Percentiles rank a stretch among this genome's conserved stretches.
These are phyloP conservation scores for Limnephilus auricula DNA, from an alignment of 2,888 invertebrate species.

Conservation along the genomic window DNA sequence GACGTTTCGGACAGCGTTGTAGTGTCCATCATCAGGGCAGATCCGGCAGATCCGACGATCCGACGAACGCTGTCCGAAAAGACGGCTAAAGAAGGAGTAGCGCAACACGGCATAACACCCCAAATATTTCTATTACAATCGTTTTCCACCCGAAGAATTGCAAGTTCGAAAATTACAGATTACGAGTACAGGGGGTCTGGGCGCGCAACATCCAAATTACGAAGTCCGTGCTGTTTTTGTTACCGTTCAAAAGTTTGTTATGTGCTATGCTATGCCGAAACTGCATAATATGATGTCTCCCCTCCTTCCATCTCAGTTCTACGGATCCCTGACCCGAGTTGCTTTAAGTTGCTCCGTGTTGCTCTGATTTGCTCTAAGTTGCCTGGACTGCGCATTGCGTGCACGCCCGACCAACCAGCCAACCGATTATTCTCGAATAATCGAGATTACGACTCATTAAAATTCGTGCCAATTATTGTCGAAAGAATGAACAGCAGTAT, in stretches of 20 bases:
- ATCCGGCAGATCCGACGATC: too few species aligned
- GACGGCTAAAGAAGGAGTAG: too few species aligned
- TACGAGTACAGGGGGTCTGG: too few species aligned
- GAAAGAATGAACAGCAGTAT: not conserved
- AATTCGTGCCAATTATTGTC: conserved; percentile 2
- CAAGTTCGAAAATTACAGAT: too few species aligned
- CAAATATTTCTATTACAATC: too few species aligned
- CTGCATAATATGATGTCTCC: not conserved
- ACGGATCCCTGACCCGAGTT: not conserved
- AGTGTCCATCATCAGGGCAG: too few species aligned
- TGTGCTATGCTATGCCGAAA: not conserved
- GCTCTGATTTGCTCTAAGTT: not conserved
- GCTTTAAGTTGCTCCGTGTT: not conserved
- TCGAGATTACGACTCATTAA: conserved; percentile 21
- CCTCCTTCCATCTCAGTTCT: not conserved
- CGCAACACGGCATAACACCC: too few species aligned
- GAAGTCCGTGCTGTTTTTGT: too few species aligned
- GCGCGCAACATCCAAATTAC: too few species aligned
- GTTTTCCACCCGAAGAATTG: too few species aligned
- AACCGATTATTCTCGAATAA: not conserved
- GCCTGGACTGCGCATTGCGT: conserved; percentile 1
- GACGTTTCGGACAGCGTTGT: too few species aligned
- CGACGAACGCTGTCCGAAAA: too few species aligned
- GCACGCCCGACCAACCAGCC: not conserved
- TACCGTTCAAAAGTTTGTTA: not conserved